Evolutionary conservation across 2,113 vertebrate species (phyloP).

Genomic region (Xiphophorus hellerii): DNA sequence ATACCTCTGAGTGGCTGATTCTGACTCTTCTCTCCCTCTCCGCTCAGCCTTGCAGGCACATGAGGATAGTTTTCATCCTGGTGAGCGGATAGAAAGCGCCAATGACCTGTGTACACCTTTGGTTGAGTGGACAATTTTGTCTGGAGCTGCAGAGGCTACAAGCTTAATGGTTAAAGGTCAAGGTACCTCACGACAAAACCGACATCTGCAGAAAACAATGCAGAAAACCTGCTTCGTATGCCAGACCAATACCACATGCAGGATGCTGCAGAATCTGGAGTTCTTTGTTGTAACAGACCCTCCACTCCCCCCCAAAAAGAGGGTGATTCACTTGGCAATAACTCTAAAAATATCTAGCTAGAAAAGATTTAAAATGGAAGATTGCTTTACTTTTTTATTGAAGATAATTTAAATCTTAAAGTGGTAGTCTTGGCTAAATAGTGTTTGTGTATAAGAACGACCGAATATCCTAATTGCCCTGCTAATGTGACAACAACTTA

Average conservation of each 20-base stretch:
- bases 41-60: conserved; percentile 57
- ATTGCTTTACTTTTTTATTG: too few relatives aligned
- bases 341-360: too few relatives aligned
- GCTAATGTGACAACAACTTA: too few relatives aligned
- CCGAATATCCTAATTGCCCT: too few relatives aligned
- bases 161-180: conserved; percentile 55
- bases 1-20: conserved; percentile 21
- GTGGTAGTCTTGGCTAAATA: too few relatives aligned
- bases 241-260: conserved; percentile 16
- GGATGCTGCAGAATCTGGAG: conserved; percentile 3
- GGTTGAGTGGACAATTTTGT: conserved; percentile 68
- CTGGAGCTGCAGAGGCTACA: conserved; percentile 56
- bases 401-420: too few relatives aligned
- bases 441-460: too few relatives aligned
- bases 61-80: conserved; percentile 65
- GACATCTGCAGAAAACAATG: conserved; percentile 55
- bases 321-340: too few relatives aligned
- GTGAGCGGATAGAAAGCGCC: conserved; percentile 69
- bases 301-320: too few relatives aligned
- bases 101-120: conserved; percentile 68
- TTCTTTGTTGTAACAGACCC: not conserved
- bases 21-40: conserved; percentile 9
- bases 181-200: conserved; percentile 62
- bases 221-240: conserved; percentile 30
- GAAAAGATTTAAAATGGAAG: too few relatives aligned